Base-by-base conservation (phyloP, 2,888 invertebrate species). In the Scaptomyza tumidula region DNA sequence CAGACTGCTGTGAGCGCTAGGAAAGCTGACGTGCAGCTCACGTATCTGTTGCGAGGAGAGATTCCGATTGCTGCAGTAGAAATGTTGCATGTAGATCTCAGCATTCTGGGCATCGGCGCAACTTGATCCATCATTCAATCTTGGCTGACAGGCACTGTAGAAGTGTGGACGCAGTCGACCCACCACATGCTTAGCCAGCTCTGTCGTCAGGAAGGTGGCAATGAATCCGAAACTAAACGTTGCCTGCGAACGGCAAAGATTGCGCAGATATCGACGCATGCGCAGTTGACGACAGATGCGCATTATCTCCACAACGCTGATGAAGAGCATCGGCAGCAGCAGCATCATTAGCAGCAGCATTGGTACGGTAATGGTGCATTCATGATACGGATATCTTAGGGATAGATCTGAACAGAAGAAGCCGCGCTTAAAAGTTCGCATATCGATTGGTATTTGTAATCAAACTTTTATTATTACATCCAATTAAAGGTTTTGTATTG, bases 211-310 rank as follows among this genome's bases (percentile, higher is more conserved):
- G 14, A 75, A 90, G 43, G 90, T 90, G 65, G 91, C 90, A 4
- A 90, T 88, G 71, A 90, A 90, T 53, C 90, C 90, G 37, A 88
- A 88, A 59, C 90, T 90, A 53, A 90, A 90, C 9, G 78, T 85
- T 1, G 82, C 88, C 77, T 80, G 67, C 14, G 85, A 79, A 4
- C 82, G 84, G 75, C 88, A 88, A 41, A 86, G 54, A 55, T 90
- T 89, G n/a, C 82, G 76, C 27, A 90, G 44, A 50, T 91, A 90
- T 14, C 80, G 73, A 3, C 90, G 84, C 71, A 89, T 71, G 37
- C 88, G 89, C 68, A 90, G 83, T 7, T 88, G 85, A 44, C 78
- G 81, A 62, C 90, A 90, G 55, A 86, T 70, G 39, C 91, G 86
- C 88, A 90, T 89, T 6, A 90, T 79, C 71, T 90, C 90, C 41